A percentile compares a stretch with the other conserved stretches of the same genome.
Evolutionary conservation across 2,888 invertebrate species (phyloP).

Genomic region (Adelognathus sp.): DNA sequence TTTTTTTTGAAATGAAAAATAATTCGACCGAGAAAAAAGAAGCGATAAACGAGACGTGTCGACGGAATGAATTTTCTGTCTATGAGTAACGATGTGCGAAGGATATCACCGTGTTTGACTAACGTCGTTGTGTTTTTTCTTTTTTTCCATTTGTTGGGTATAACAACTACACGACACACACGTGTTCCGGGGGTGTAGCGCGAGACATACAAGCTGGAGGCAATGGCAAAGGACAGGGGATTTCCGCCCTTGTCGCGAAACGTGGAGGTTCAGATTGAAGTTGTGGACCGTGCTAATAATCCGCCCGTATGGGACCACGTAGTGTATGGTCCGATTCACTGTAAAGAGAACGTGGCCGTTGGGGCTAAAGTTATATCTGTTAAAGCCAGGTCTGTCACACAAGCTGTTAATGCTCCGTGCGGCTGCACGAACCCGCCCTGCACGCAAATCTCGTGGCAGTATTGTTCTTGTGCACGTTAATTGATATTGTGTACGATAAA

Average conservation of each 20-base stretch:
- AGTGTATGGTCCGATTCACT: slow-evolving; percentile 98
- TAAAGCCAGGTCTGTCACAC: slow-evolving; percentile 97
- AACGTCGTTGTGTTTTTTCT: slow-evolving; percentile 86
- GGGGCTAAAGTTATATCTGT: slow-evolving; percentile 98
- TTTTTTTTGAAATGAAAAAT: slow-evolving; percentile 27
- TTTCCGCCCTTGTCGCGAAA: slow-evolving; percentile 96
- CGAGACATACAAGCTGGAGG: slow-evolving; percentile 99
- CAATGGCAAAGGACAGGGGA: slow-evolving; percentile 99
- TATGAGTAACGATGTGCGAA: slow-evolving; percentile 22
- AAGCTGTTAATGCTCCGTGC: slow-evolving; percentile 76
- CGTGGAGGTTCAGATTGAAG: slow-evolving; percentile 99
- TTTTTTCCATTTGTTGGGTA: slow-evolving; percentile 84
- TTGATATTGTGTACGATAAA: slow-evolving; percentile 81
- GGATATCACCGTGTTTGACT: slow-evolving; percentile 77
- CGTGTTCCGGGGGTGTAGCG: slow-evolving; percentile 86
- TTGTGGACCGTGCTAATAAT: slow-evolving; percentile 99
- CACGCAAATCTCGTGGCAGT: slow-evolving; percentile 81
- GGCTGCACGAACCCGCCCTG: slow-evolving; percentile 81
- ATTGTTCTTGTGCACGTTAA: slow-evolving; percentile 81
- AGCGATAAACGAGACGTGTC: slow-evolving; percentile 2
- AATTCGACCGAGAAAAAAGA: background rate
- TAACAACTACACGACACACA: slow-evolving; percentile 72
- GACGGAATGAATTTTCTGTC: background rate
- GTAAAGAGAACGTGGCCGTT: slow-evolving; percentile 98
- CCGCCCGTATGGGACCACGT: slow-evolving; percentile 98